Base-by-base conservation (phyloP, 2,113 vertebrate genomes). In the Nannobrachium achirus region DNA sequence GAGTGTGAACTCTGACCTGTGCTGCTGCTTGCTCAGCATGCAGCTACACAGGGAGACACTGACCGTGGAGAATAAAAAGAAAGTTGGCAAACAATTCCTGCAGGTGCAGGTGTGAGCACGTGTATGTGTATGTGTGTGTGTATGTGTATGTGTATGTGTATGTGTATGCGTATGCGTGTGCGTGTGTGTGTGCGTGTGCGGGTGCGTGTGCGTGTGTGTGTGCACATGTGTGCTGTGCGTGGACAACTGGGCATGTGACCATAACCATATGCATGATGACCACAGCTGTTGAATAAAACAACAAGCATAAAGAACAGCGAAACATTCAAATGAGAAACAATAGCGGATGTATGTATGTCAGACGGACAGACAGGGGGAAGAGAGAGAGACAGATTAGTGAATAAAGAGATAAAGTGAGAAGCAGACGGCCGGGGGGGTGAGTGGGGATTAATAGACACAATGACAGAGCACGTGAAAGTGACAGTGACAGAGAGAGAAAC, bases 241-340 rank as follows among this genome's bases (percentile, higher is more conserved):
- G n/a, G n/a, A 5, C 25, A 33, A 33, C 25, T 33, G 25, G 3
- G 25, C 25, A 33, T 33, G 25, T 33, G 25, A 33, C 3, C 25
- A 33, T 33, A 5, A 4, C 3, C 25, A 33, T 33, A 5, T n/a
- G n/a, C n/a, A 33, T 33, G 25, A 33, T 33, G 25, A 33, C 25
- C 25, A 33, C 25, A 33, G 25, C 25, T 33, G 25, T 33, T 5
- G 38, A 53, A 72, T 61, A 61, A 82, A 80, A 80, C 63, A 53
- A 80, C 74, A 2, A 6, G 25, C 20, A 1, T 75, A 80, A 75
- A 80, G 81, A 64, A 76, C 74, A 73, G 45, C 58, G 18, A 67
- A 50, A 71, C 53, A 66, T 72, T 62, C 67, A 84, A 76, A 77
- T 76, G 79, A 49, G 50, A 56, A 66, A 38, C 48, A 62, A 38